These are phyloP conservation scores for Oscheius sp. DNA, from an alignment of 2,888 invertebrate genomes.

Conservation along the genomic window DNA sequence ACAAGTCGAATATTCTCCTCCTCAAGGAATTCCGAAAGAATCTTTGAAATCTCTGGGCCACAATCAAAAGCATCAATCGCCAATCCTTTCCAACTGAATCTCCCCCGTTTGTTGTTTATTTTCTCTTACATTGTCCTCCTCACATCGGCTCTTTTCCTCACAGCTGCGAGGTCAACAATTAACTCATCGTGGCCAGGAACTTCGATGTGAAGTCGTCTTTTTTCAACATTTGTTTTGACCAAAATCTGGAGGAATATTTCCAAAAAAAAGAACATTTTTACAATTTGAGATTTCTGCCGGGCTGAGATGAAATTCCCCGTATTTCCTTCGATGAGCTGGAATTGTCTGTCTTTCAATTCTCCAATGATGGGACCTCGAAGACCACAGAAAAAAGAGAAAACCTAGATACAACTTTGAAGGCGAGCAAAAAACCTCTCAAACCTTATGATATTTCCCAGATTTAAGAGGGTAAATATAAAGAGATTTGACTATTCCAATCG, in stretches of 20 bases:
- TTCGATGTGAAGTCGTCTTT: constrained; percentile 35
- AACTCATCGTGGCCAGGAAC: constrained; percentile 29
- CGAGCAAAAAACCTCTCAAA: neutral
- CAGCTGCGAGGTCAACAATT: constrained; percentile 36
- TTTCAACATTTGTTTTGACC: constrained; percentile 37
- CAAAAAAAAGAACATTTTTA: neutral
- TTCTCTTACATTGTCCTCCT: constrained; percentile 37
- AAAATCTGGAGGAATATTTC: constrained; percentile 8
- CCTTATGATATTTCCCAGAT: constrained; percentile 56
- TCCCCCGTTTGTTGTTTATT: neutral
- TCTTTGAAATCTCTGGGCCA: constrained; percentile 51
- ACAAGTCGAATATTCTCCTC: constrained; percentile 52
- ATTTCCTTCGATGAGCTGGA: constrained; percentile 52
- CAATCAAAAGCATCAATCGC: constrained; percentile 64
- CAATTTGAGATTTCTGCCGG: constrained; percentile 45
- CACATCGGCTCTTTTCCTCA: constrained; percentile 35
- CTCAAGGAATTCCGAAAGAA: constrained; percentile 49
- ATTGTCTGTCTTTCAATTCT: constrained; percentile 54
- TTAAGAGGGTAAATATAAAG: constrained; percentile 57
- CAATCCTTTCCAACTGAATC: constrained; percentile 35
- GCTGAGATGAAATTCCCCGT: constrained; percentile 40
- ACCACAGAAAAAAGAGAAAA: constrained; percentile 53
- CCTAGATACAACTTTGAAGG: constrained; percentile 39
- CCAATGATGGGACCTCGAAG: constrained; percentile 46
- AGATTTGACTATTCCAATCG: constrained; percentile 49